Evolutionary conservation across 2,888 invertebrate species (phyloP).

Genomic region (Morpho deidamia): DNA sequence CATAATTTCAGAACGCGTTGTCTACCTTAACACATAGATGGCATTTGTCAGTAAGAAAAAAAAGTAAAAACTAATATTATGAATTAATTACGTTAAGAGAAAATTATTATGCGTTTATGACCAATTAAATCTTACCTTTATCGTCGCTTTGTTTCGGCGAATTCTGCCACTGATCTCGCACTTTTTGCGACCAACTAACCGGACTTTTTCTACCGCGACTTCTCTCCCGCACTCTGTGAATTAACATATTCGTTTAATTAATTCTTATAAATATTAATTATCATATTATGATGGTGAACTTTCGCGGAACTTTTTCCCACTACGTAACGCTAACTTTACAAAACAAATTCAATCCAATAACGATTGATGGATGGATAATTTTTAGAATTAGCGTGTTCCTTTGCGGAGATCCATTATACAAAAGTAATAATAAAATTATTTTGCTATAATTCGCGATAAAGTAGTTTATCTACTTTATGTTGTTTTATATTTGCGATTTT

Average conservation of each 20-base stretch:
- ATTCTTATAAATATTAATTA: background rate
- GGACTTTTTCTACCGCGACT: constrained; percentile 74
- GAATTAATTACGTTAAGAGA: background rate
- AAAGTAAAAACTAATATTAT: background rate
- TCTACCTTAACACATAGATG: constrained; percentile 39
- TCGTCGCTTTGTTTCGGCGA: constrained; percentile 59
- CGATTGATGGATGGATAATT: too few species aligned
- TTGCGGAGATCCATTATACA: too few species aligned
- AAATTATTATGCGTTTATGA: background rate
- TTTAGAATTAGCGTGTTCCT: too few species aligned
- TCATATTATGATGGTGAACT: constrained; percentile 22
- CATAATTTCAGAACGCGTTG: background rate
- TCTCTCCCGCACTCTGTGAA: constrained; percentile 74
- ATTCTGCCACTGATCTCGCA: constrained; percentile 80
- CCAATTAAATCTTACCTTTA: constrained; percentile 44
- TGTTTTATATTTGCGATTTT: too few species aligned
- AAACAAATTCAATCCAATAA: too few species aligned
- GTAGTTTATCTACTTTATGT: too few species aligned
- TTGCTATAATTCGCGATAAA: too few species aligned
- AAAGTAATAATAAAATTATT: too few species aligned
- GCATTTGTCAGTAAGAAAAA: constrained; percentile 32
- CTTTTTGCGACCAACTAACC: constrained; percentile 81
- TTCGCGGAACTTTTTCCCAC: constrained; percentile 31
- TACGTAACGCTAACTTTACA: constrained; percentile 19
- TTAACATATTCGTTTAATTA: constrained; percentile 37